Evolutionary conservation across 2,113 vertebrate genomes (phyloP).

Genomic region (Chascanopsetta lugubris): DNA sequence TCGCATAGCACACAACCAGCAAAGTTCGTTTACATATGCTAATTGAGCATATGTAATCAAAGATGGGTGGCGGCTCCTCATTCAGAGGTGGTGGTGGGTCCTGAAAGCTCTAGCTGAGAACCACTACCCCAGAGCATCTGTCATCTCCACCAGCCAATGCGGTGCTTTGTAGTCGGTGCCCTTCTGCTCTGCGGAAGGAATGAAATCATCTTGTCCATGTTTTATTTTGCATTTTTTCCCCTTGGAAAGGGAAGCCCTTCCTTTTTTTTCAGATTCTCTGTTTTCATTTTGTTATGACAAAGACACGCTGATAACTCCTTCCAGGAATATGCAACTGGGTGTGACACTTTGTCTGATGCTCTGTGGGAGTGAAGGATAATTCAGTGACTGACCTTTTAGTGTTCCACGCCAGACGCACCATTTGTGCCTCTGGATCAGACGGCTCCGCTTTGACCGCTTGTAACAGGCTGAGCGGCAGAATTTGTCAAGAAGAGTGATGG

Average conservation of each 20-base stretch:
- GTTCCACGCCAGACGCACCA: slow-evolving; percentile 31
- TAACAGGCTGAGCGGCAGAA: slow-evolving; percentile 44
- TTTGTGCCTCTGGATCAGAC: slow-evolving; percentile 38
- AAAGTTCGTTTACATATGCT: too few species aligned
- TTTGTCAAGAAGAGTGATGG: slow-evolving; percentile 78
- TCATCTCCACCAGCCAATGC: slow-evolving; percentile 20
- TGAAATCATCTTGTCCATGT: slow-evolving; percentile 25
- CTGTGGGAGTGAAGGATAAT: slow-evolving; percentile 16
- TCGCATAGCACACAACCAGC: too few species aligned
- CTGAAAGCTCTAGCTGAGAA: too few species aligned
- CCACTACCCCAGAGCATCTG: not conserved
- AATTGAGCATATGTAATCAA: too few species aligned
- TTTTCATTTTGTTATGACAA: slow-evolving; percentile 17
- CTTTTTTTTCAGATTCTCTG: slow-evolving; percentile 3
- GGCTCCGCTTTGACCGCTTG: not conserved
- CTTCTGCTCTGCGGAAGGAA: slow-evolving; percentile 10
- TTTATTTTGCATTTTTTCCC: slow-evolving; percentile 3
- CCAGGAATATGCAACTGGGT: slow-evolving; percentile 3
- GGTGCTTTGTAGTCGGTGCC: slow-evolving; percentile 14
- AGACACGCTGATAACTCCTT: slow-evolving; percentile 15
- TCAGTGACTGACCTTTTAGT: slow-evolving; percentile 57
- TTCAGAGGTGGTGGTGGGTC: too few species aligned
- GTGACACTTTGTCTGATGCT: slow-evolving; percentile 18
- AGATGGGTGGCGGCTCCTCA: too few species aligned
- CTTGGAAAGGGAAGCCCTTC: not conserved